Percentiles rank a stretch among this genome's conserved stretches.
phyloP scores from a whole-genome alignment of 92 coral and sea anemone genomes.

The Nematostella vectensis region DNA sequence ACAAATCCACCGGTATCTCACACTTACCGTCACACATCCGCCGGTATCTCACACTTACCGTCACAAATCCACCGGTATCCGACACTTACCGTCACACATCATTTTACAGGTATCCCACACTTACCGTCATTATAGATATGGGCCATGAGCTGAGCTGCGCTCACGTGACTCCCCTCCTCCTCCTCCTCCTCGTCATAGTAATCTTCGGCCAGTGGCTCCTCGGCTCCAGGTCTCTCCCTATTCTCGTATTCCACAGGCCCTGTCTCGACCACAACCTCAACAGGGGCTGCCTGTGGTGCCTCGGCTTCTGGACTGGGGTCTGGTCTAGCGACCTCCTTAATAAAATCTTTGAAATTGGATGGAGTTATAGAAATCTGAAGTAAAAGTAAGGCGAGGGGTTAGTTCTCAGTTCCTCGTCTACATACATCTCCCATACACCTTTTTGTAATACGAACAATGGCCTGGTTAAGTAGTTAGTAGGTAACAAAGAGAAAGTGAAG shows the following conservation, averaged over 20 bases:
- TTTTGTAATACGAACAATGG: no score
- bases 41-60: no score
- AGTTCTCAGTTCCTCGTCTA: no score
- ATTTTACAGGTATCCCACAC: no score
- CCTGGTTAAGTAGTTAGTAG: no score
- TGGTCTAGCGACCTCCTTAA: background rate
- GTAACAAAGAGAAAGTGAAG: no score
- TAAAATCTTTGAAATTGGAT: background rate
- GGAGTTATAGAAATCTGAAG: background rate
- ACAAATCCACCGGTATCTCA: no score
- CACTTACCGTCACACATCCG: no score
- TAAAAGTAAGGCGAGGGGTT: background rate
- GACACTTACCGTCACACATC: no score
- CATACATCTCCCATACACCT: no score
- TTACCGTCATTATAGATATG: conserved; percentile 72
- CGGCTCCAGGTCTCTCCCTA: conserved; percentile 16
- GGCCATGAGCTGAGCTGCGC: conserved; percentile 85
- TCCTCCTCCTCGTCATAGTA: conserved; percentile 58
- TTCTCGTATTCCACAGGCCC: conserved; percentile 93
- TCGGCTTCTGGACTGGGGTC: background rate
- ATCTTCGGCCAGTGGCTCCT: conserved; percentile 50
- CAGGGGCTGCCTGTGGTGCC: conserved; percentile 1
- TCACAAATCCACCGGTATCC: no score
- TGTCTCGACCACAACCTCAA: conserved; percentile 68
- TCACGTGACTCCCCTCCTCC: conserved; percentile 77